phyloP scores from a whole-genome alignment of 2,113 vertebrate species.

The Malurus melanocephalus region DNA sequence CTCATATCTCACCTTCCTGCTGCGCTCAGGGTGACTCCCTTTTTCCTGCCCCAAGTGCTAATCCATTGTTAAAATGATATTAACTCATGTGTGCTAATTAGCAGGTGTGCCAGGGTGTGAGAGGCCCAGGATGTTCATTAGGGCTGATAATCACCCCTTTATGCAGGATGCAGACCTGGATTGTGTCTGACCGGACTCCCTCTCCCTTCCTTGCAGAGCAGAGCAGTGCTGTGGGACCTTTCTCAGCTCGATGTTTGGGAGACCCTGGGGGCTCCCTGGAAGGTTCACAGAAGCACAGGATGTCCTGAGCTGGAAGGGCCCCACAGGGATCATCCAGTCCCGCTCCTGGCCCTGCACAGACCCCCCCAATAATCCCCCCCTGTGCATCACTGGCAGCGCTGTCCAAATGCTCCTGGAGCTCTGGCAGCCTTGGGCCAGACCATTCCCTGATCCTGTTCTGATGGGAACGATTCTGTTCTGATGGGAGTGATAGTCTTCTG shows the following conservation, averaged over 20 bases:
- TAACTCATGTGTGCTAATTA: constrained; percentile 48
- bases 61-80: constrained; percentile 27
- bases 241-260: neutral
- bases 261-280: neutral
- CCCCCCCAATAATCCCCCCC: neutral
- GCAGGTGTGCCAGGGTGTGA: constrained; percentile 59
- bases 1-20: neutral
- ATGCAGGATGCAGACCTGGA: neutral
- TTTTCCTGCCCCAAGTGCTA: constrained; percentile 23
- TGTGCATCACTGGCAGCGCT: accelerated
- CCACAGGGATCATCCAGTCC: neutral
- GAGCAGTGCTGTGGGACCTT: neutral
- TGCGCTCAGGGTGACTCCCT: neutral
- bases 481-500: too few relatives aligned
- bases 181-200: neutral
- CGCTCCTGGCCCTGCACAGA: neutral
- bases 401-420: accelerated
- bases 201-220: neutral
- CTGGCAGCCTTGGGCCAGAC: accelerated
- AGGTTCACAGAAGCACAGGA: neutral
- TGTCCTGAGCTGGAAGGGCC: neutral
- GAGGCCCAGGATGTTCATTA: constrained; percentile 24
- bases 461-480: neutral
- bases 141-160: constrained; percentile 22
- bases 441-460: neutral